phyloP scores from a whole-genome alignment of 2,888 invertebrate genomes.

The Saturnia pavonia region DNA sequence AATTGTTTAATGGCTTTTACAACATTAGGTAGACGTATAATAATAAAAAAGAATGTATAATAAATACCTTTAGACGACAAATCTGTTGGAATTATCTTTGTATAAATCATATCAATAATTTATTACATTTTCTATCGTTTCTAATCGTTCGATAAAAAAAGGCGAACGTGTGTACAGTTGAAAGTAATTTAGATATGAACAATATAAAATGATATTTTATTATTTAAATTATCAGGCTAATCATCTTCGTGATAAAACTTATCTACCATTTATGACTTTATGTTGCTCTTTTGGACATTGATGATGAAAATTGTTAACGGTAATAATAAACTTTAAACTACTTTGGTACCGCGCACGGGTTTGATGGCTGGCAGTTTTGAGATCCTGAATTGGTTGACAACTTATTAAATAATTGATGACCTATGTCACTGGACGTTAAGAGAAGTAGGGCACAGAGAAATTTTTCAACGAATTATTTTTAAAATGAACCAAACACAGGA shows the following conservation, averaged over 20 bases:
- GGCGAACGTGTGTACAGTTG: not conserved
- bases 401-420: not conserved
- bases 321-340: not conserved
- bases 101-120: conserved; percentile 8
- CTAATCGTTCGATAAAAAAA: not conserved
- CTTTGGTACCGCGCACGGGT: not conserved
- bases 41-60: too few species aligned
- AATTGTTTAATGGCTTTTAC: too few species aligned
- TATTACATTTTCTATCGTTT: not conserved
- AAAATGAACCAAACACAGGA: too few species aligned
- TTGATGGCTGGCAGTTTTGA: not conserved
- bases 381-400: not conserved
- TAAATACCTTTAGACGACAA: not conserved
- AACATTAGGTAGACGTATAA: too few species aligned
- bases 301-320: not conserved
- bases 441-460: too few species aligned
- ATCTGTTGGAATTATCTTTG: not conserved
- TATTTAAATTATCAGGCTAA: not conserved
- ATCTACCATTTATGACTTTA: not conserved
- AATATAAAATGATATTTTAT: conserved; percentile 2
- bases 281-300: not conserved
- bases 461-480: too few species aligned
- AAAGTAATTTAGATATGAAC: conserved; percentile 7
- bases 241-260: not conserved
- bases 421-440: too few species aligned